phyloP scores from a whole-genome alignment of 2,888 invertebrate genomes.

The Ormyrus rosae region DNA sequence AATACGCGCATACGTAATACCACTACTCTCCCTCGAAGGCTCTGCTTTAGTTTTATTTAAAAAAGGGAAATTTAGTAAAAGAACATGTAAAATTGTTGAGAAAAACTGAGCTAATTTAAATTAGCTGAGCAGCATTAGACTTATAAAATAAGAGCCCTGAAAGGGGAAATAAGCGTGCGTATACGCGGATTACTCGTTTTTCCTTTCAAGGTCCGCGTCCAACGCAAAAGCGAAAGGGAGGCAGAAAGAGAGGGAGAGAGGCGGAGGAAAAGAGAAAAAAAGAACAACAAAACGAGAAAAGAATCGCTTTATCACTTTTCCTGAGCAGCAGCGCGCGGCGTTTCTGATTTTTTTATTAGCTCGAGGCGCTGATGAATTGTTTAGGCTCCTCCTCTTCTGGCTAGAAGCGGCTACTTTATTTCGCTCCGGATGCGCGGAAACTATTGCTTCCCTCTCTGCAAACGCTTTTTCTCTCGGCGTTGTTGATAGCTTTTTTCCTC shows the following conservation, averaged over 20 bases:
- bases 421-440: not conserved
- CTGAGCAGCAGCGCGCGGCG: not conserved
- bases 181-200: too few relatives aligned
- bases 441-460: not conserved
- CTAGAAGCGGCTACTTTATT: not conserved
- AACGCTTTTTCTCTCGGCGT: not conserved
- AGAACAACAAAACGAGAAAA: not conserved
- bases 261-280: not conserved
- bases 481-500: not conserved
- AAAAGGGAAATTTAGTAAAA: too few relatives aligned
- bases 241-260: not conserved
- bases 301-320: slow-evolving; percentile 14
- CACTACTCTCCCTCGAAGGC: too few relatives aligned
- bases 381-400: not conserved
- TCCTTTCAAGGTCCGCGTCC: too few relatives aligned
- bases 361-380: slow-evolving; percentile 10
- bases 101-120: too few relatives aligned
- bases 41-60: too few relatives aligned
- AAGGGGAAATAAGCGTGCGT: too few relatives aligned
- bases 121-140: too few relatives aligned
- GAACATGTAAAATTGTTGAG: too few relatives aligned
- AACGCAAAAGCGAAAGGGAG: not conserved
- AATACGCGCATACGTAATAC: too few relatives aligned
- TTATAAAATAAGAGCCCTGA: too few relatives aligned
- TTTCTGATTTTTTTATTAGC: slow-evolving; percentile 24